A percentile compares a stretch with the other conserved stretches of the same genome.
phyloP scores from a whole-genome alignment of 1,140 invertebrate genomes.

The Hetaerina americana region DNA sequence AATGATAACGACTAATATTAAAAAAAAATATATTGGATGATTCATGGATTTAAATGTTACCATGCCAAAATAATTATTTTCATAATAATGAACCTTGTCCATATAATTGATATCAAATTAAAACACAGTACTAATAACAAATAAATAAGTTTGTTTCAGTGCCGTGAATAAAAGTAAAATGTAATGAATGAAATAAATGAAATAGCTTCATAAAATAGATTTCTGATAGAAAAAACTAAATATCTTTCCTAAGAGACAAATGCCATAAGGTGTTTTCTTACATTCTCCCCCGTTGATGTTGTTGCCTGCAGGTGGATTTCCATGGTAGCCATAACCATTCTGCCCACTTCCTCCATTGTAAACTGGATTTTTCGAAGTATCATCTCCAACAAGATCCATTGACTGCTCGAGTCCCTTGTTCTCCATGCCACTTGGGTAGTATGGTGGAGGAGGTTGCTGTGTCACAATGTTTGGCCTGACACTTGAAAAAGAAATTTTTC shows the following conservation, averaged over 20 bases:
- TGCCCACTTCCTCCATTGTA: constrained; percentile 49
- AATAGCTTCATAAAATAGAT: too few species aligned
- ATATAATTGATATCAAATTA: too few species aligned
- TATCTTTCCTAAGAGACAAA: too few species aligned
- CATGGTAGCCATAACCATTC: constrained; percentile 70
- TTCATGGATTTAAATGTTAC: too few species aligned
- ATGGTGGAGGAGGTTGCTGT: constrained; percentile 69
- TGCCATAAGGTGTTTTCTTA: constrained; percentile 32
- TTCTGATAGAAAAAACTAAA: too few species aligned
- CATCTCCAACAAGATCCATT: constrained; percentile 62
- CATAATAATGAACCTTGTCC: too few species aligned
- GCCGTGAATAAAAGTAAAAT: too few species aligned
- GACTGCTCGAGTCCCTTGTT: constrained; percentile 82
- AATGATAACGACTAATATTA: background rate
- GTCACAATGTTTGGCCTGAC: constrained; percentile 61
- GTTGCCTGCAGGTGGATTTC: constrained; percentile 29
- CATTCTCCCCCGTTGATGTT: constrained; percentile 61
- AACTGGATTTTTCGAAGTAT: constrained; percentile 63
- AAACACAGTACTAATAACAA: too few species aligned
- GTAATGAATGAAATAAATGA: too few species aligned
- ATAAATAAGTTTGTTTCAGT: too few species aligned
- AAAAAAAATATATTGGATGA: background rate
- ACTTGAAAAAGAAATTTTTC: constrained; percentile 23
- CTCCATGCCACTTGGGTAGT: constrained; percentile 68
- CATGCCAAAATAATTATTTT: too few species aligned